Conservation (phyloP, 2,888 invertebrate genomes). For the Xylota sylvarum region DNA sequence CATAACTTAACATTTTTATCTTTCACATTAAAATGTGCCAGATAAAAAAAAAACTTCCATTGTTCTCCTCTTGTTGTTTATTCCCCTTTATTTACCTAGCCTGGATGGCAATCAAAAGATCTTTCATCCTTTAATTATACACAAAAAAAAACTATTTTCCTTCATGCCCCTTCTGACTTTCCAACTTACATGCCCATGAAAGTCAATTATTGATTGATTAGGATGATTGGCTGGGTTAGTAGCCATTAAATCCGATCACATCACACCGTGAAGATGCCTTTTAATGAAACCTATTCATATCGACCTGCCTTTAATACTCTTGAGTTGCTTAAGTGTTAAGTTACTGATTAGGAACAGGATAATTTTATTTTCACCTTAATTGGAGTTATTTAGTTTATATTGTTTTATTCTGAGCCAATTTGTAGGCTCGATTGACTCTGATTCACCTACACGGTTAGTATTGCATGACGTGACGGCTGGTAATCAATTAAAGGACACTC, state of each 20-base stretch:
- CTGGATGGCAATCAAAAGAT: constrained; percentile 17
- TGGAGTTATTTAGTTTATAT: neutral
- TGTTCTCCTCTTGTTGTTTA: neutral
- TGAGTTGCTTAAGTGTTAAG: neutral
- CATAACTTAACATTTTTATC: constrained; percentile 11
- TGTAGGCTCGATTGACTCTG: neutral
- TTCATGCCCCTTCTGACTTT: neutral
- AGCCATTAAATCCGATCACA: constrained; percentile 21
- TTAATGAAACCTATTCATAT: neutral
- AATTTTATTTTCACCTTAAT: neutral
- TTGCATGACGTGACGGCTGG: constrained; percentile 13
- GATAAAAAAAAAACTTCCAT: neutral
- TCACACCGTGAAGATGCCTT: constrained; percentile 7
- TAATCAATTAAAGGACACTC: constrained; percentile 14
- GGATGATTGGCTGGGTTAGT: constrained; percentile 1
- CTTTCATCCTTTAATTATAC: neutral
- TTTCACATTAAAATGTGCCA: constrained; percentile 8
- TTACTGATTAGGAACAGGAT: neutral
- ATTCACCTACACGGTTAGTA: neutral
- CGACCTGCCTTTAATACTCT: neutral
- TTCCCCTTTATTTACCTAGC: constrained; percentile 2
- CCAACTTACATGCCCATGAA: neutral
- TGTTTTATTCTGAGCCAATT: neutral
- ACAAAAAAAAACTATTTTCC: neutral
- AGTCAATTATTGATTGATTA: constrained; percentile 39